Conservation (phyloP, 2,888 invertebrate genomes). For the Pyrgus malvae region DNA sequence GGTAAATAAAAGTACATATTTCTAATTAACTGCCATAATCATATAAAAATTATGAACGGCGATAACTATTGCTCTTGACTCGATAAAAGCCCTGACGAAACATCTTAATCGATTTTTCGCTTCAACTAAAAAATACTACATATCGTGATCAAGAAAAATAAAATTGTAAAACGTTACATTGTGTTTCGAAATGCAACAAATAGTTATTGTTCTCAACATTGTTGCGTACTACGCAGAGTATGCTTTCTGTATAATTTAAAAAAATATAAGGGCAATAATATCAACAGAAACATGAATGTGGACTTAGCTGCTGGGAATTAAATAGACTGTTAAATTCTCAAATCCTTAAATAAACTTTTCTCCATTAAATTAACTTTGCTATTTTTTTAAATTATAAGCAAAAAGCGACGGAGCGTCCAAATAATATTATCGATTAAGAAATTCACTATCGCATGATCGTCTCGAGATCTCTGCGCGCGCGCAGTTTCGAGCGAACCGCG, state of each 20-base stretch:
- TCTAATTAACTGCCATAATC: constrained; percentile 1
- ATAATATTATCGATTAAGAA: constrained; percentile 21
- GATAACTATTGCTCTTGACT: constrained; percentile 20
- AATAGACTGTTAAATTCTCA: too few relatives aligned
- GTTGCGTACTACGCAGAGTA: neutral
- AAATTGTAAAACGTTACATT: constrained; percentile 11
- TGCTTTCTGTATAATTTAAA: neutral
- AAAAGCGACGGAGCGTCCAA: neutral
- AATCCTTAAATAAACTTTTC: too few relatives aligned
- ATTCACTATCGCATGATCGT: constrained; percentile 15
- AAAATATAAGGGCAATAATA: too few relatives aligned
- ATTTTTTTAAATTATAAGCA: neutral
- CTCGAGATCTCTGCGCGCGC: constrained; percentile 31
- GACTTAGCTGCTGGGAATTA: too few relatives aligned
- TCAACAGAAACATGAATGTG: too few relatives aligned
- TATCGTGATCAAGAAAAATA: constrained; percentile 9
- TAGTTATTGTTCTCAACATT: neutral
- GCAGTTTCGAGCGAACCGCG: constrained; percentile 53
- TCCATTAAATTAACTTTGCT: too few relatives aligned
- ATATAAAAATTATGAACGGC: constrained; percentile 23
- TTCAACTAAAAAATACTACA: constrained; percentile 7
- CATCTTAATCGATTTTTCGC: constrained; percentile 18
- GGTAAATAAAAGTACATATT: neutral
- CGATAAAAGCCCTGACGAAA: constrained; percentile 22
- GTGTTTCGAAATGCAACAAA: constrained; percentile 7